Evolutionary conservation across 1,140 invertebrate species (phyloP).

Genomic region (Amphibalanus amphitrite): DNA sequence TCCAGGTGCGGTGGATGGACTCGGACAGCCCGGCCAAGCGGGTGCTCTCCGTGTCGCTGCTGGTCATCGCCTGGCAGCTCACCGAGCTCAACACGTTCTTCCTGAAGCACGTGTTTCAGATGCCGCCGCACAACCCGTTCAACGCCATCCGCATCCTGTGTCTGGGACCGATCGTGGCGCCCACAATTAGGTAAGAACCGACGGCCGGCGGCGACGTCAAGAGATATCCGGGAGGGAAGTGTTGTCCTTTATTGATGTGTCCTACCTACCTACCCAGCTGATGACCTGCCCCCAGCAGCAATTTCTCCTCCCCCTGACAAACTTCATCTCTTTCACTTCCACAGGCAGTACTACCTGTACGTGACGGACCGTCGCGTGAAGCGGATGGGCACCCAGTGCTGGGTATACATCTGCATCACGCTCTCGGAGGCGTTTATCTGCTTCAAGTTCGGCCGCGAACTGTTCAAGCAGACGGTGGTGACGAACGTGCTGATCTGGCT

Average conservation of each 20-base stretch:
- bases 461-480: constrained; percentile 84
- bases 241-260: too few relatives aligned
- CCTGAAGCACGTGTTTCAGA: constrained; percentile 95
- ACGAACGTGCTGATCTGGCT: constrained; percentile 85
- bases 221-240: too few relatives aligned
- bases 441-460: constrained; percentile 80
- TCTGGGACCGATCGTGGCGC: constrained; percentile 87
- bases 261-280: too few relatives aligned
- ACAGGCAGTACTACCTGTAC: constrained; percentile 92
- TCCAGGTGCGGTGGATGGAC: constrained; percentile 86
- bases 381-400: constrained; percentile 93
- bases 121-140: constrained; percentile 84
- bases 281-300: too few relatives aligned
- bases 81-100: constrained; percentile 98
- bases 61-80: constrained; percentile 93
- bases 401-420: constrained; percentile 78
- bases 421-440: constrained; percentile 89
- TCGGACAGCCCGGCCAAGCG: constrained; percentile 88
- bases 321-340: too few relatives aligned
- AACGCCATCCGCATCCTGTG: constrained; percentile 72
- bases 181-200: constrained; percentile 75
- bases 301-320: too few relatives aligned
- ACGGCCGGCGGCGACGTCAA: too few relatives aligned
- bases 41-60: constrained; percentile 76
- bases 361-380: constrained; percentile 91